A percentile compares a stretch with the other conserved stretches of the same genome.
These are phyloP conservation scores for Alouatta palliata DNA, from an alignment of 2,113 vertebrate species.

Conservation along the genomic window DNA sequence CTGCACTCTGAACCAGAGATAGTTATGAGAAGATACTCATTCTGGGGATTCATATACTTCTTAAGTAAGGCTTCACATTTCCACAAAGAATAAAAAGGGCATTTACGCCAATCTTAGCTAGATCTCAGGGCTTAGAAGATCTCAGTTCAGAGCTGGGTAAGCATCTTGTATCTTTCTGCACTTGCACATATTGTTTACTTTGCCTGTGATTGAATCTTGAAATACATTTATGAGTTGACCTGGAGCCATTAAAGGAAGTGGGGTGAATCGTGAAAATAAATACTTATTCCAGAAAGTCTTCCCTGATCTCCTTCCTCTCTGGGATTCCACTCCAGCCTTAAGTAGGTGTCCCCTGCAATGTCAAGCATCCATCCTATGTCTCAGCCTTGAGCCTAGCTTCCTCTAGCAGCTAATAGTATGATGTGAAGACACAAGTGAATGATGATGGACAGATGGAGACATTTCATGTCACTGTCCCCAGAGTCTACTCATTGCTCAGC, in stretches of 20 bases:
- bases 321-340: neutral
- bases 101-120: rapidly evolving
- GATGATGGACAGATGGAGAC: neutral
- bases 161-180: neutral
- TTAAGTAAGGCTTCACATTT: neutral
- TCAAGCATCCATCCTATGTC: neutral
- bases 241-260: too few relatives aligned
- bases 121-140: neutral
- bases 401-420: neutral
- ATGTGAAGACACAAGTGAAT: neutral
- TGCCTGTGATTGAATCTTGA: neutral
- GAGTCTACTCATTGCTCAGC: neutral
- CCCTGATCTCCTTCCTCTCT: neutral
- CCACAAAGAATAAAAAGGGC: neutral
- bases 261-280: neutral
- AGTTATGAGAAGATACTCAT: neutral
- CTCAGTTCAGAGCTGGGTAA: too few relatives aligned
- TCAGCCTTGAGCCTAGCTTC: neutral
- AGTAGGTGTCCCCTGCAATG: rapidly evolving
- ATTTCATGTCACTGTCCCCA: neutral
- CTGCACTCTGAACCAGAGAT: neutral
- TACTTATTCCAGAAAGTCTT: neutral
- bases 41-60: neutral
- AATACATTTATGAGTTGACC: neutral
- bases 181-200: neutral